These are phyloP conservation scores for Hyaena hyaena DNA, from an alignment of 2,113 vertebrate genomes.

Conservation along the genomic window DNA sequence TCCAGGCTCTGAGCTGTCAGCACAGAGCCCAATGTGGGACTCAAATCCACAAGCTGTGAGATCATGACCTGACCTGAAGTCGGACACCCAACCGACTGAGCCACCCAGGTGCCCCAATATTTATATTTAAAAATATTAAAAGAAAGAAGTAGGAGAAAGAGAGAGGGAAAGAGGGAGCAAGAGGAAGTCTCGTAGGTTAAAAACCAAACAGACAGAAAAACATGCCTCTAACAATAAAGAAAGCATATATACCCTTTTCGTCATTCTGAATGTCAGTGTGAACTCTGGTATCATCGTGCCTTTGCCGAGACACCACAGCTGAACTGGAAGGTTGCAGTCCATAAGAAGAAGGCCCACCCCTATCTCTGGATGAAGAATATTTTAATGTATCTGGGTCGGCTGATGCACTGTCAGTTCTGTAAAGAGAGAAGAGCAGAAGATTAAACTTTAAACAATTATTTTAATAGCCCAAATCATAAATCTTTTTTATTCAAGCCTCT, in stretches of 20 bases:
- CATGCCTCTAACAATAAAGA: background rate
- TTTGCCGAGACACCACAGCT: slow-evolving; percentile 92
- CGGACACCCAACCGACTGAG: no score
- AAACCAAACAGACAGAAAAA: background rate
- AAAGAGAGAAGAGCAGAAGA: slow-evolving; percentile 79
- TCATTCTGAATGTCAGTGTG: slow-evolving; percentile 91
- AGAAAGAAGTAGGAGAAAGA: background rate
- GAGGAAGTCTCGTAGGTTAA: background rate
- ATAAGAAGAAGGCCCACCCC: slow-evolving; percentile 91
- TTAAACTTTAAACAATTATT: slow-evolving; percentile 60
- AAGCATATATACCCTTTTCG: slow-evolving; percentile 87
- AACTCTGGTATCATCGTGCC: slow-evolving; percentile 94
- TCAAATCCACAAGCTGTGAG: no score
- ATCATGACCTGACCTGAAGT: no score
- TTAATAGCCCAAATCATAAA: slow-evolving; percentile 6
- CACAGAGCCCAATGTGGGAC: no score
- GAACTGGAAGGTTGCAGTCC: slow-evolving; percentile 92
- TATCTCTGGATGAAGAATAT: slow-evolving; percentile 93
- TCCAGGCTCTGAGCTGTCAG: no score
- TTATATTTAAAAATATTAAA: slow-evolving; percentile 23
- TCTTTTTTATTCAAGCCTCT: slow-evolving; percentile 39
- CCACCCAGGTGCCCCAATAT: background rate
- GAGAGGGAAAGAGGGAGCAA: background rate
- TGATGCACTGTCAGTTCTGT: slow-evolving; percentile 96
- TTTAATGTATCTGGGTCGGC: slow-evolving; percentile 96